phyloP scores from a whole-genome alignment of 2,797 vertebrate genomes.

The Setipinna tenuifilis region DNA sequence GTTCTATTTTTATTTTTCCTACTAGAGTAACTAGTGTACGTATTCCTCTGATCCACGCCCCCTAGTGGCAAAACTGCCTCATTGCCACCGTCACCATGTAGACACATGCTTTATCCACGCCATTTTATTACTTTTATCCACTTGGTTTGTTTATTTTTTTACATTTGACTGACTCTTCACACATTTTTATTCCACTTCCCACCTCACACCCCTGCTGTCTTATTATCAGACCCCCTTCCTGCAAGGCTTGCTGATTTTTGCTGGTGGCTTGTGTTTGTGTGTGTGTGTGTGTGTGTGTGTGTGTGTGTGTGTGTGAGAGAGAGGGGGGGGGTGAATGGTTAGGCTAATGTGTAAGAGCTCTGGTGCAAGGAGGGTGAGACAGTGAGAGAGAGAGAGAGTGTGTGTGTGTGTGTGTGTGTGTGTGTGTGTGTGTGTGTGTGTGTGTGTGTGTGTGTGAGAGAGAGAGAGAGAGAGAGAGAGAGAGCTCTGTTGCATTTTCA shows the following conservation, averaged over 20 bases:
- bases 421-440: background rate
- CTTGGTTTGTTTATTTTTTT: background rate
- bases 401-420: background rate
- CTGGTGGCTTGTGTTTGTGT: background rate
- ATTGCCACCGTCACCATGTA: background rate
- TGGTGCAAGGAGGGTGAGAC: background rate
- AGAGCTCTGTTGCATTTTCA: background rate
- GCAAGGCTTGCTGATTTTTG: background rate
- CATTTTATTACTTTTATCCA: background rate
- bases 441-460: background rate
- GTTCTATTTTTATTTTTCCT: slow-evolving; percentile 20
- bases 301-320: background rate
- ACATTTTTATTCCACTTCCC: background rate
- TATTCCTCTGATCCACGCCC: background rate
- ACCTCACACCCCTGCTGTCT: background rate
- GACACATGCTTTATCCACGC: too few relatives aligned
- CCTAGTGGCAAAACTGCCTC: background rate
- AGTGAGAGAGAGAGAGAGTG: background rate
- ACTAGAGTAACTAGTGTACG: slow-evolving; percentile 15
- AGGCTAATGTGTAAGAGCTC: background rate
- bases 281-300: background rate
- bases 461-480: background rate
- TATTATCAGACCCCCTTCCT: background rate
- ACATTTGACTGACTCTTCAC: background rate
- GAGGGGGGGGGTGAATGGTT: too few relatives aligned